phyloP scores from a whole-genome alignment of 2,113 vertebrate genomes.

The Agelaius phoeniceus region DNA sequence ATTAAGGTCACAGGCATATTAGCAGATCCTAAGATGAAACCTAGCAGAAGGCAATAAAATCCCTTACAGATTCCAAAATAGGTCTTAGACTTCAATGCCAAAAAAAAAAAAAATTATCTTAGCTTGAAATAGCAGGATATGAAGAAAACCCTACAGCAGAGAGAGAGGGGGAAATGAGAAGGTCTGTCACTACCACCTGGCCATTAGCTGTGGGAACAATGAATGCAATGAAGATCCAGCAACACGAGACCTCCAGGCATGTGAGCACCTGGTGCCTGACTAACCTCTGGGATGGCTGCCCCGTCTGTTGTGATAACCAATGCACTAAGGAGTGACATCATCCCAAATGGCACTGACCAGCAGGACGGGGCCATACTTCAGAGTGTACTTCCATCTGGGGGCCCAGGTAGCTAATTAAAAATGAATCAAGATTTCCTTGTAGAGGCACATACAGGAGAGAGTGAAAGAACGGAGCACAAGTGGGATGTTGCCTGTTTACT shows the following conservation, averaged over 20 bases:
- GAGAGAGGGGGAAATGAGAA: not conserved
- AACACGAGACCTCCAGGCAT: not conserved
- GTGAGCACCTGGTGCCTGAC: constrained; percentile 33
- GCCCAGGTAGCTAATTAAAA: not conserved
- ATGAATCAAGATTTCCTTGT: not conserved
- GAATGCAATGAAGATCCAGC: not conserved
- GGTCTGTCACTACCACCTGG: constrained; percentile 52
- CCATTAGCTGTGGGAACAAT: not conserved
- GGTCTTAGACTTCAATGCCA: not conserved
- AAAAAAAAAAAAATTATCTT: not conserved
- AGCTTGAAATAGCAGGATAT: not conserved
- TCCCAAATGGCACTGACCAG: constrained; percentile 42
- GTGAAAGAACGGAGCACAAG: not conserved
- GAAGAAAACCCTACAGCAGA: constrained; percentile 18
- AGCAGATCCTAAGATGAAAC: not conserved
- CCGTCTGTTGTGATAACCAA: not conserved
- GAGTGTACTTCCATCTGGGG: not conserved
- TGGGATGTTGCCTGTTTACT: not conserved
- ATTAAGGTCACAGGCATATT: constrained; percentile 25
- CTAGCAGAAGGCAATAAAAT: not conserved
- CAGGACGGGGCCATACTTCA: not conserved
- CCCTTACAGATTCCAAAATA: constrained; percentile 7
- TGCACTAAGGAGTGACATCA: constrained; percentile 21
- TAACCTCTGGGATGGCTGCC: not conserved
- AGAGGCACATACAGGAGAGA: not conserved